Evolutionary conservation across 2,888 invertebrate species (phyloP).

Genomic region (Drosophila nr. medialis): DNA sequence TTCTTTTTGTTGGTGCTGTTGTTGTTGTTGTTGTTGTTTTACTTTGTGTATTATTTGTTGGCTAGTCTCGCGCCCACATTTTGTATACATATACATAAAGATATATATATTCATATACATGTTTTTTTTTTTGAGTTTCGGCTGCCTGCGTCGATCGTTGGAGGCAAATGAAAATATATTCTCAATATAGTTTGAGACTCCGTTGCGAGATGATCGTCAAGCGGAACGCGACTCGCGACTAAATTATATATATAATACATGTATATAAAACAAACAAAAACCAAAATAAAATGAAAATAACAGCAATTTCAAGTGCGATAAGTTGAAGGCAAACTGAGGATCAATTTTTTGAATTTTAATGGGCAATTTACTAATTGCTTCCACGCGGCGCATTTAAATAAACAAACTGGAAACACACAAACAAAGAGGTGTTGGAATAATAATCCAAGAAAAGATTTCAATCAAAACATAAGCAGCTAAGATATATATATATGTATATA

Average conservation of each 20-base stretch:
- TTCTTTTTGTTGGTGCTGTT: constrained; percentile 1
- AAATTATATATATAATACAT: constrained; percentile 7
- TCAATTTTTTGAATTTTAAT: constrained; percentile 18
- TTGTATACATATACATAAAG: constrained; percentile 21
- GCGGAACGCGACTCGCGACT: constrained; percentile 52
- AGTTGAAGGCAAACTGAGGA: constrained; percentile 2
- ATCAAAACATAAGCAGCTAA: constrained; percentile 12
- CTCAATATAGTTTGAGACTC: constrained; percentile 76
- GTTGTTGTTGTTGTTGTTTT: not conserved
- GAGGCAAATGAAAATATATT: constrained; percentile 37
- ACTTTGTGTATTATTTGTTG: constrained; percentile 35
- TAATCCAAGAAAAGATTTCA: constrained; percentile 14
- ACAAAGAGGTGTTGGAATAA: constrained; percentile 23
- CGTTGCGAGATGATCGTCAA: constrained; percentile 71
- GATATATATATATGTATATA: not conserved
- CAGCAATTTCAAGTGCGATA: constrained; percentile 3
- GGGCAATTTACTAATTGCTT: constrained; percentile 34
- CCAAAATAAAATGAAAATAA: not conserved
- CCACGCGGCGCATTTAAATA: constrained; percentile 43
- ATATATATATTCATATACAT: constrained; percentile 28
- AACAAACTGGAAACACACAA: constrained; percentile 28
- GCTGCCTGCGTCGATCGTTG: constrained; percentile 40
- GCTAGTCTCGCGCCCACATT: constrained; percentile 48
- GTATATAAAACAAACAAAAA: constrained; percentile 5
- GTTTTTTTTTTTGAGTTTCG: constrained; percentile 51